Evolutionary conservation across 1,140 invertebrate species (phyloP).

Genomic region (Drosophila hydei): DNA sequence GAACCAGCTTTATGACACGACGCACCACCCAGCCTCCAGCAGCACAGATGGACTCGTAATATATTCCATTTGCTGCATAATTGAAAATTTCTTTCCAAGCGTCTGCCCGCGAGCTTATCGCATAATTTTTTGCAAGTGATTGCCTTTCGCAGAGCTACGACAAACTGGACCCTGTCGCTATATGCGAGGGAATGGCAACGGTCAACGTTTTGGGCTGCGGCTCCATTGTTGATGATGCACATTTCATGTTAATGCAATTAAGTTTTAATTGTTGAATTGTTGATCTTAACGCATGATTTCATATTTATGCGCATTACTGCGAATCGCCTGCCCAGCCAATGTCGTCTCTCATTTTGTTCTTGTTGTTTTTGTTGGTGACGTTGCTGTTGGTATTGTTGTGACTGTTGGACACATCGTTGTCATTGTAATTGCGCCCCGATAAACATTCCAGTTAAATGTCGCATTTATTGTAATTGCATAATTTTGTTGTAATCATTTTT

Average conservation of each 20-base stretch:
- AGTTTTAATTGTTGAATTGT: conserved; percentile 83
- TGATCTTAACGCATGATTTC: conserved; percentile 83
- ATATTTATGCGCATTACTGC: conserved; percentile 82
- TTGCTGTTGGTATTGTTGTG: conserved; percentile 6
- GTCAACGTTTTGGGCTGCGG: conserved; percentile 8
- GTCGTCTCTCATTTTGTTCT: conserved; percentile 49
- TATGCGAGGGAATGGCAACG: not conserved
- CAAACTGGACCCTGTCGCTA: not conserved
- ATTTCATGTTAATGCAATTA: conserved; percentile 83
- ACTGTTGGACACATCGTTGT: conserved; percentile 51
- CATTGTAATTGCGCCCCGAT: conserved; percentile 74
- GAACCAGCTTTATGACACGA: conserved; percentile 21
- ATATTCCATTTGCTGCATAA: conserved; percentile 44
- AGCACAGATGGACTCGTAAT: conserved; percentile 23
- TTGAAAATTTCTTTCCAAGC: conserved; percentile 41
- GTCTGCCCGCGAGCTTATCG: conserved; percentile 44
- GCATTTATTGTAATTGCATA: conserved; percentile 80
- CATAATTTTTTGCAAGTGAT: conserved; percentile 37
- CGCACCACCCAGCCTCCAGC: not conserved
- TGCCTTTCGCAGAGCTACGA: conserved; percentile 10
- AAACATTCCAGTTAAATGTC: conserved; percentile 80
- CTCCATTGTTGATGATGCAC: conserved; percentile 75
- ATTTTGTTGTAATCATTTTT: conserved; percentile 63
- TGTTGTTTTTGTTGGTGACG: not conserved
- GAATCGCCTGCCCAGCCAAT: conserved; percentile 53